Evolutionary conservation across 2,113 vertebrate genomes (phyloP).

Genomic region (Arizona elegans): DNA sequence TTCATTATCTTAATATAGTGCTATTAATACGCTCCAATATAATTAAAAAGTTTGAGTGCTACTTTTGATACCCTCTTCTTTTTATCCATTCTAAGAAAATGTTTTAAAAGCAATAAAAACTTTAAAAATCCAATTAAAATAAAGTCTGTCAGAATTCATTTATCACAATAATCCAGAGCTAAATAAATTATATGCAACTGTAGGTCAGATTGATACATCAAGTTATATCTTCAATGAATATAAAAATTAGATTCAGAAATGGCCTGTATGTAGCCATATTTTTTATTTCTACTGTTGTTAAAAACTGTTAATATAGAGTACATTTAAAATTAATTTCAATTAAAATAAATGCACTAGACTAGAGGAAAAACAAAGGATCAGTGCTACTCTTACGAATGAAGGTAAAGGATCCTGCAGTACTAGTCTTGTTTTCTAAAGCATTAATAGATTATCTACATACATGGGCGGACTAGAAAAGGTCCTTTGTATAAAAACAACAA

Average conservation of each 20-base stretch:
- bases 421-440: background rate
- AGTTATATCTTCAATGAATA: background rate
- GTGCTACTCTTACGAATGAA: background rate
- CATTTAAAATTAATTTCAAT: background rate
- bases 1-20: background rate
- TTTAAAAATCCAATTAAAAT: background rate
- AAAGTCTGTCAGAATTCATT: background rate
- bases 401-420: background rate
- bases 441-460: background rate
- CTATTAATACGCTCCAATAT: background rate
- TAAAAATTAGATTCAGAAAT: background rate
- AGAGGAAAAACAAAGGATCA: background rate
- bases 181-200: background rate
- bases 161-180: background rate
- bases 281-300: background rate
- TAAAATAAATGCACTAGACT: background rate
- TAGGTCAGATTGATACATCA: background rate
- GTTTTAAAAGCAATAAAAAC: background rate
- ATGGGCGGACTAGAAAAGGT: background rate
- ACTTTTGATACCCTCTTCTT: background rate
- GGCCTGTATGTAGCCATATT: background rate
- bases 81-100: background rate
- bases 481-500: background rate
- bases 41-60: background rate
- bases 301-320: background rate